Evolutionary conservation across 2,113 vertebrate species (phyloP).

Genomic region (Engraulis encrasicolus): DNA sequence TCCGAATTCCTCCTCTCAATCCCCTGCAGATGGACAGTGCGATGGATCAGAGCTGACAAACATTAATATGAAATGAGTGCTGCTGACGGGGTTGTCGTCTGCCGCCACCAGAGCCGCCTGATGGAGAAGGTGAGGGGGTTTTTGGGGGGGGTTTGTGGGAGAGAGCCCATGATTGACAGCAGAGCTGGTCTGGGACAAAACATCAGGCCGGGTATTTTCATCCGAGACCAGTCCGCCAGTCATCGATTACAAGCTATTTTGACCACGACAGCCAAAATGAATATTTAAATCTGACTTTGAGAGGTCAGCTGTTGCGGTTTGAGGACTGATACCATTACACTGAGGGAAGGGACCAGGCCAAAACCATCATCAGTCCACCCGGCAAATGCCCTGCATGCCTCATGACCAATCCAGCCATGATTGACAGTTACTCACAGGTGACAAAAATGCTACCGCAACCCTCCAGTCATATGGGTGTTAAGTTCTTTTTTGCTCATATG

Average conservation of each 20-base stretch:
- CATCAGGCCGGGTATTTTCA: too few species aligned
- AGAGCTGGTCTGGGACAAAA: too few species aligned
- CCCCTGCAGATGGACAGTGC: constrained; percentile 47
- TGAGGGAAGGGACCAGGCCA: too few species aligned
- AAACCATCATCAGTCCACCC: too few species aligned
- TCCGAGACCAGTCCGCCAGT: too few species aligned
- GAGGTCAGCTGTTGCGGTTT: too few species aligned
- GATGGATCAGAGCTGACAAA: constrained; percentile 61
- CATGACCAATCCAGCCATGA: too few species aligned
- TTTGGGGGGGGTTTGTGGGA: constrained; percentile 27
- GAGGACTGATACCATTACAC: too few species aligned
- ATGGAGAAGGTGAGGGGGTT: constrained; percentile 30
- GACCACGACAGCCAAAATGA: too few species aligned
- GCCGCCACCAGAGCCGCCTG: constrained; percentile 25
- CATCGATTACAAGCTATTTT: too few species aligned
- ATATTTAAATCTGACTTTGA: too few species aligned
- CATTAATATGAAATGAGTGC: constrained; percentile 62
- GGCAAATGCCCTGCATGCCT: too few species aligned
- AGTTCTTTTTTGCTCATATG: neutral
- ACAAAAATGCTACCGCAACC: constrained; percentile 25
- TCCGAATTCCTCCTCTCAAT: constrained; percentile 57
- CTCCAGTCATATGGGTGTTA: neutral
- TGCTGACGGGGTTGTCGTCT: constrained; percentile 49
- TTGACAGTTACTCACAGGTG: constrained; percentile 52
- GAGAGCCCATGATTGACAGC: constrained; percentile 55